Conservation (phyloP, 2,113 vertebrate genomes). For the Phrynosoma blainvillii region DNA sequence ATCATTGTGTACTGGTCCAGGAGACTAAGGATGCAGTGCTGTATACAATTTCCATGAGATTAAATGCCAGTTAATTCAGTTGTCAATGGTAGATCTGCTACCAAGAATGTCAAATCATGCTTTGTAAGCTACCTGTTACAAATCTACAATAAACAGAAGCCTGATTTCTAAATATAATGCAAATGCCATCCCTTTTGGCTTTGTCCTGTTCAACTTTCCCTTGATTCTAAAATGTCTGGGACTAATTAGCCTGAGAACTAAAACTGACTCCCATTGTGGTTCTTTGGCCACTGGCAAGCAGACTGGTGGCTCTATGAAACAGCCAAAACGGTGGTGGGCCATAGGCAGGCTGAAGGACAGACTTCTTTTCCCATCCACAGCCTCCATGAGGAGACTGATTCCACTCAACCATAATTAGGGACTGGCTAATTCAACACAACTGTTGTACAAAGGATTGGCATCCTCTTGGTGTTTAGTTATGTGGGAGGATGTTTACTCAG, state of each 20-base stretch:
- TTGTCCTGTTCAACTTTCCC: slow-evolving; percentile 9
- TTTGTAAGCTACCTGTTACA: neutral
- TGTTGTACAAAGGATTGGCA: slow-evolving; percentile 32
- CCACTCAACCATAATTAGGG: slow-evolving; percentile 23
- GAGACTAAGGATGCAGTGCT: neutral
- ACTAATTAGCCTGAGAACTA: slow-evolving; percentile 33
- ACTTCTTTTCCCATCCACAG: slow-evolving; percentile 1
- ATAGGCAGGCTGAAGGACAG: neutral
- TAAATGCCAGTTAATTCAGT: neutral
- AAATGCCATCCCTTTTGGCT: neutral
- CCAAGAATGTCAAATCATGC: neutral
- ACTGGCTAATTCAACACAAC: slow-evolving; percentile 33
- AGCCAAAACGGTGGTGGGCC: neutral
- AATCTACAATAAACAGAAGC: neutral
- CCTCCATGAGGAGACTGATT: slow-evolving; percentile 14
- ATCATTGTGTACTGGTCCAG: neutral
- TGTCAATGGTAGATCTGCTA: too few relatives aligned
- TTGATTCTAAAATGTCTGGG: slow-evolving; percentile 23
- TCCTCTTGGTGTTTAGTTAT: slow-evolving; percentile 31
- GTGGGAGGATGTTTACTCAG: slow-evolving; percentile 42
- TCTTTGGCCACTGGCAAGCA: slow-evolving; percentile 28
- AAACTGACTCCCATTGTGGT: slow-evolving; percentile 14
- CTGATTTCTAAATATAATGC: slow-evolving; percentile 4
- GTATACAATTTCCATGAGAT: neutral
- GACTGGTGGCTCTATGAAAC: slow-evolving; percentile 15